Evolutionary conservation across 2,113 vertebrate species (phyloP).

Genomic region (Syngnathus typhle): DNA sequence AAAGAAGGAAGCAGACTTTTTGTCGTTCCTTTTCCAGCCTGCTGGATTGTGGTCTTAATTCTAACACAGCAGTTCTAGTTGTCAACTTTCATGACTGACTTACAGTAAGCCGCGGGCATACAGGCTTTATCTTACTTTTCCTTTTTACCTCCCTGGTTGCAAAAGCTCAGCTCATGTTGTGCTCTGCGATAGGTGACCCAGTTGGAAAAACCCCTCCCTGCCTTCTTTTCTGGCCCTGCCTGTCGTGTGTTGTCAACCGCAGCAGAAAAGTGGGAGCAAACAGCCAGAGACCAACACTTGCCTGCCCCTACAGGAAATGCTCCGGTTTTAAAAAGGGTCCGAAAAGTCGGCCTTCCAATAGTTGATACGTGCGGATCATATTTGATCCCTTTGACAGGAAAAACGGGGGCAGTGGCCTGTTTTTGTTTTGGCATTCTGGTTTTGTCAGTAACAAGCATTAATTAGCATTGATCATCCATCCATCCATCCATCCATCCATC

Average conservation of each 20-base stretch:
- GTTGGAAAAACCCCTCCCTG: constrained; percentile 66
- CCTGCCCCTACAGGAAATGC: constrained; percentile 83
- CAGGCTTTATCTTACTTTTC: constrained; percentile 2
- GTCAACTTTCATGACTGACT: neutral
- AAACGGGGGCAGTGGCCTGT: neutral
- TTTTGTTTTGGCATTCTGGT: constrained; percentile 48
- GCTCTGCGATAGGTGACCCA: constrained; percentile 71
- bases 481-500: constrained; percentile 35
- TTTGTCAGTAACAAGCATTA: constrained; percentile 52
- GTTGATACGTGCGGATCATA: neutral
- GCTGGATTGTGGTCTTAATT: neutral
- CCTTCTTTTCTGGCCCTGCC: constrained; percentile 90
- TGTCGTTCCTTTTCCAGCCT: neutral
- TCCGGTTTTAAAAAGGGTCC: constrained; percentile 53
- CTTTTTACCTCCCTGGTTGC: constrained; percentile 16
- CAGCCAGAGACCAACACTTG: constrained; percentile 85
- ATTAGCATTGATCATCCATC: too few relatives aligned
- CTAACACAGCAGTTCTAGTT: constrained; percentile 5
- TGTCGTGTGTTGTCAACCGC: constrained; percentile 99
- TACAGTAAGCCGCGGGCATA: constrained; percentile 5
- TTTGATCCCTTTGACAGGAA: neutral
- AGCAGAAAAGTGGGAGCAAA: constrained; percentile 99
- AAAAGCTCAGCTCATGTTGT: constrained; percentile 29
- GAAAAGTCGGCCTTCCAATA: constrained; percentile 10
- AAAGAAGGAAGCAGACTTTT: neutral